Evolutionary conservation across 1,140 invertebrate species (phyloP).

Genomic region (Sarcophaga bullata): DNA sequence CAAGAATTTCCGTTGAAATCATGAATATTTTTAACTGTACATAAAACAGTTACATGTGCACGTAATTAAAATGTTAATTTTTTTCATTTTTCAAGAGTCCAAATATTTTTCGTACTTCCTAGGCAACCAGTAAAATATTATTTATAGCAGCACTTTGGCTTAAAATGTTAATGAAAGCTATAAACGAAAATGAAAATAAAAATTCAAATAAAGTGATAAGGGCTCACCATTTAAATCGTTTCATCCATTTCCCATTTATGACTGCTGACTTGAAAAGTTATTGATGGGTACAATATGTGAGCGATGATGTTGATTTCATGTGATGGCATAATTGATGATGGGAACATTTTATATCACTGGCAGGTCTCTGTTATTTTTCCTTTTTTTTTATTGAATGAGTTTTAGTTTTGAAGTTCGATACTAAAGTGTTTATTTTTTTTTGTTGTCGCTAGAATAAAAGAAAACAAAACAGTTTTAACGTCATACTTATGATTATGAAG

Average conservation of each 20-base stretch:
- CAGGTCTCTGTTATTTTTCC: neutral
- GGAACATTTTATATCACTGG: neutral
- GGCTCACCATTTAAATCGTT: neutral
- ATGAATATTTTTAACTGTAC: too few relatives aligned
- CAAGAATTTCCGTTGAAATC: too few relatives aligned
- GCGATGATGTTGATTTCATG: constrained; percentile 9
- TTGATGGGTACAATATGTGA: neutral
- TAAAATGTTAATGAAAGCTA: neutral
- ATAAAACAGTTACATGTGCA: too few relatives aligned
- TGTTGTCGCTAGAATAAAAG: too few relatives aligned
- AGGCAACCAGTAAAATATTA: neutral
- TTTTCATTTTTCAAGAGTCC: neutral
- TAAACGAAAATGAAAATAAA: neutral
- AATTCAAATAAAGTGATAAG: neutral
- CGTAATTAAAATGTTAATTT: too few relatives aligned
- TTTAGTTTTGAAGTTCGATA: neutral
- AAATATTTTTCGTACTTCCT: neutral
- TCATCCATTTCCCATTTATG: neutral
- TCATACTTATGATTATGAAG: neutral
- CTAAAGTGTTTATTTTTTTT: too few relatives aligned
- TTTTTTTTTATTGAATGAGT: neutral
- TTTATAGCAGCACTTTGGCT: neutral
- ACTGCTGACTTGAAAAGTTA: neutral
- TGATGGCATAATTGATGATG: constrained; percentile 9
- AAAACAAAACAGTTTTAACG: neutral